These are phyloP conservation scores for Grammomys dolichurus DNA, from an alignment of 2,113 vertebrate genomes.

Conservation along the genomic window DNA sequence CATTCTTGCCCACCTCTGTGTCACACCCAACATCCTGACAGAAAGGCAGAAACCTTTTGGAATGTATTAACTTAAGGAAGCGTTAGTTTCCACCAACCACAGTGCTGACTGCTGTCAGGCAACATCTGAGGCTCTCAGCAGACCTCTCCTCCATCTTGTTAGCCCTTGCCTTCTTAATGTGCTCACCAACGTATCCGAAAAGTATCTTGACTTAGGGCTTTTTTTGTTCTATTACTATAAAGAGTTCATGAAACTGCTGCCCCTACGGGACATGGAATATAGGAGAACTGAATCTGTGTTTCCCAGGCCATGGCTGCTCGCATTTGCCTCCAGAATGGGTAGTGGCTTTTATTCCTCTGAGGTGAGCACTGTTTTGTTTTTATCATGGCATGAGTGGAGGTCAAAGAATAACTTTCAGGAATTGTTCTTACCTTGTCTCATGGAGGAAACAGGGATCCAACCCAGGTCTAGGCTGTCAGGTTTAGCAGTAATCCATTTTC, in stretches of 20 bases:
- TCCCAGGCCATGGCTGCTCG: neutral
- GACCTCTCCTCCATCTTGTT: neutral
- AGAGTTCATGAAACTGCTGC: neutral
- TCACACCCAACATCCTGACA: neutral
- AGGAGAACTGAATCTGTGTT: neutral
- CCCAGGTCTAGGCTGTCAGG: too few relatives aligned
- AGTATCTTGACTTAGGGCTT: neutral
- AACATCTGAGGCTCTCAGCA: too few relatives aligned
- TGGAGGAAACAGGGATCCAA: neutral
- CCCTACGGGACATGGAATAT: neutral
- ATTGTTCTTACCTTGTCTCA: neutral
- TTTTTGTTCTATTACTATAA: neutral
- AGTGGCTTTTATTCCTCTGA: neutral
- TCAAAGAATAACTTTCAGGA: neutral
- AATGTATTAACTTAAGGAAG: neutral
- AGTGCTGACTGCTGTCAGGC: neutral
- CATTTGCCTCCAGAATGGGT: neutral
- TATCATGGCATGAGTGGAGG: neutral
- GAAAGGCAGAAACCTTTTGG: too few relatives aligned
- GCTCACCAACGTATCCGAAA: neutral
- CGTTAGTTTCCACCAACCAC: neutral
- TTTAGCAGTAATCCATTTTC: neutral
- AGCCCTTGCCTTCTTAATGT: too few relatives aligned
- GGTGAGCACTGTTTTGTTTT: neutral
- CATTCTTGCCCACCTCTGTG: neutral